Evolutionary conservation across 53 echinoderm and acorn worm genomes (phyloP), one percentile per base, ranked within the genome.

Genomic region (Paracentrotus lividus): DNA sequence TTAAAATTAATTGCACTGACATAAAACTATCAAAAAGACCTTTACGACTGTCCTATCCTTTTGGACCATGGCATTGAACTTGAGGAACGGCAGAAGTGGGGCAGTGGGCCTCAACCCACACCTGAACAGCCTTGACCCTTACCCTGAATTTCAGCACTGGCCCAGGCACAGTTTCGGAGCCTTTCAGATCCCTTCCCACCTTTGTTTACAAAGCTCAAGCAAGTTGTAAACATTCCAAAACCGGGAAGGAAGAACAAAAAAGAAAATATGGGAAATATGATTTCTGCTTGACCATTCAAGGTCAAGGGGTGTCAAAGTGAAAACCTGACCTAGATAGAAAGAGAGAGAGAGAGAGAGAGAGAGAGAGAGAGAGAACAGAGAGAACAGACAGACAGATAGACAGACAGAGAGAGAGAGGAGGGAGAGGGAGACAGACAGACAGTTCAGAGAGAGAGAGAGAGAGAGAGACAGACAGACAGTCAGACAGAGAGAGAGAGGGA

Each of bases 141-240:
- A 5, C 32, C 38, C 69, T 36, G 14, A 38, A 36, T 69, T 38
- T 38, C 3, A 20, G 36, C 15, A 69, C 1, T 38, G 16, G 69
- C 38, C 38, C 38, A 16, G 38, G 34, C 69, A 69, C 34, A 69
- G 69, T 36, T 69, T 58, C 32, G 38, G 38, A 4, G 69, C 34
- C 69, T 69, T 5, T 69, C n/a, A n/a, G 69, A 69, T 69, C 69
- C 69, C 2, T 18, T 69, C 38, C 8, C 8, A 69, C 16, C 38
- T 69, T 69, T 69, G 69, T 69, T 69, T 69, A 69, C 69, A 69
- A 16, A 69, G 38, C 36, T 69, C 34, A 3, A 13, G 34, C 15
- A 18, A 69, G 15, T 69, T 18, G 69, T 69, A 69, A 69, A 69
- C 69, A 69, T 69, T 69, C 69, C 34, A 34, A 69, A 16, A 38